Evolutionary conservation across 2,888 invertebrate genomes (phyloP), one percentile per base, ranked within the genome.

Genomic region (Leucozona laternaria): DNA sequence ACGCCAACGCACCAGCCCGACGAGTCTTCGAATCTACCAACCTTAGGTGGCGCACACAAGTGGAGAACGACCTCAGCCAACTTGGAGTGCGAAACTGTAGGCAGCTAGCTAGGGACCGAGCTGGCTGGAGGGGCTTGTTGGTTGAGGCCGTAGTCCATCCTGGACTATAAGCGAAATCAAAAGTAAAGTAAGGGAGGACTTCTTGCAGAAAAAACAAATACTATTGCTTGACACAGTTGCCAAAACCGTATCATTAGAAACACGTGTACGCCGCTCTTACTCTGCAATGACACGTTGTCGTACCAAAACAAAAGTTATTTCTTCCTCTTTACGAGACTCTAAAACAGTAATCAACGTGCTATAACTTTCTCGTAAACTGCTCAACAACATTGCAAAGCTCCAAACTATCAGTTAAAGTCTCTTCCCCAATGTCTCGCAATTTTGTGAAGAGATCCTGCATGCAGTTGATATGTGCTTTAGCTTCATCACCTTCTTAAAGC

Each of bases 401-500:
- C 10, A n/a, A 11, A 17, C 11, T 58, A 11, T 58, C 58, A 10
- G 58, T 58, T 22, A 58, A 58, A 37, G 17, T 58, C 13, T 58
- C 58, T 58, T 58, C 58, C 37, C 58, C 58, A 20, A 58, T 37
- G 11, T 58, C 37, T 58, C 20, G 17, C 37, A 37, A 17, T 58
- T 58, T 58, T 5, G 58, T 37, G 58, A 58, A 58, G 6, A 58
- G 13, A 17, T 58, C 37, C 37, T 58, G 58, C 58, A 37, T 58
- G 17, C 58, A 37, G 11, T 58, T 58, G 20, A 58, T 37, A 37
- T 58, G 58, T 58, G 58, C 58, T 37, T 58, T 58, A 34, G 45
- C 45, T 7, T 45, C 45, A n/a, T 17, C 45, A 17, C 45, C 45
- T 45, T 45, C 45, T 15, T 45, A 6, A 17, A 45, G 45, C 17